phyloP scores from a whole-genome alignment of 1,140 invertebrate species.

The Holcopasites calliopsidis region DNA sequence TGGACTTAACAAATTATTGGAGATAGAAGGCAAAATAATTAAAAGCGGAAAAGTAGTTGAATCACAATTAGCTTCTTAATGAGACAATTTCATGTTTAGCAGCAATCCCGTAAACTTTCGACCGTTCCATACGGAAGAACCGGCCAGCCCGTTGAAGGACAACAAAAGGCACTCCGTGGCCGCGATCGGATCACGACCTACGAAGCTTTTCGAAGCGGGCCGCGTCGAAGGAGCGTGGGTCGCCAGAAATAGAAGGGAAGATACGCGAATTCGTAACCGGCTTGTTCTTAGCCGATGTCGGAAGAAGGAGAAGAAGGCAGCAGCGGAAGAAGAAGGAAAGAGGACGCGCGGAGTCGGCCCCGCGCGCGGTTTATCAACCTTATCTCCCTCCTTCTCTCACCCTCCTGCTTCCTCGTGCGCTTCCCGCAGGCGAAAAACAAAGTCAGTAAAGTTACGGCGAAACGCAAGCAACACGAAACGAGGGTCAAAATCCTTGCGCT shows the following conservation, averaged over 20 bases:
- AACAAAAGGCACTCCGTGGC: not conserved
- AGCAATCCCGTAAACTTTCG: too few relatives aligned
- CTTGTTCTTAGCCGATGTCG: constrained; percentile 10
- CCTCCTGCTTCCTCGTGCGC: constrained; percentile 44
- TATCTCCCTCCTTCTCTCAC: constrained; percentile 47
- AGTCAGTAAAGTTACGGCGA: constrained; percentile 77
- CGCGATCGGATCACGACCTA: constrained; percentile 52
- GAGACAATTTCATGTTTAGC: too few relatives aligned
- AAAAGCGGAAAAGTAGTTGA: too few relatives aligned
- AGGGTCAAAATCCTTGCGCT: constrained; percentile 79
- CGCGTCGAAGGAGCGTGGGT: constrained; percentile 28
- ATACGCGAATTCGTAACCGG: constrained; percentile 58
- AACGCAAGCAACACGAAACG: constrained; percentile 79
- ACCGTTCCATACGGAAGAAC: too few relatives aligned
- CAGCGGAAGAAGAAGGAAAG: constrained; percentile 21
- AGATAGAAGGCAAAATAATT: too few relatives aligned
- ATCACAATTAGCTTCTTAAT: too few relatives aligned
- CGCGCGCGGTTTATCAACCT: constrained; percentile 65
- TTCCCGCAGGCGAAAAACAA: constrained; percentile 76
- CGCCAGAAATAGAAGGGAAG: constrained; percentile 50
- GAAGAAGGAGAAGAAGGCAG: not conserved
- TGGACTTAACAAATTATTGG: too few relatives aligned
- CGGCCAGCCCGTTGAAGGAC: not conserved
- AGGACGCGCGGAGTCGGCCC: constrained; percentile 40
- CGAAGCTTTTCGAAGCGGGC: constrained; percentile 37